Base-by-base conservation (phyloP, 2,888 invertebrate species). In the Asteroscopus sphinx region DNA sequence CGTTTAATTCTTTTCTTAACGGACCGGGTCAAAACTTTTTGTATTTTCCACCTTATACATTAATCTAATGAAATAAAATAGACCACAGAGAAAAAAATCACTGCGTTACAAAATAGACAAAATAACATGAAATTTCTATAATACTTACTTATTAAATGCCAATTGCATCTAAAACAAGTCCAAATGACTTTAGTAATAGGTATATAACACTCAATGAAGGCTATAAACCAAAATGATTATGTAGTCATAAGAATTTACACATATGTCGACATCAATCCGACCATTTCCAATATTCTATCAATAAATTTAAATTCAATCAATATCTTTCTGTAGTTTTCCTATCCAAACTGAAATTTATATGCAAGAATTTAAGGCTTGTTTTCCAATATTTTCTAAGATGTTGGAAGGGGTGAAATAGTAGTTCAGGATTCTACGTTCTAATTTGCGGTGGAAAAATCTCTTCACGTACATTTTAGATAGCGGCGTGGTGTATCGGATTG, bases 291-390 rank as follows among this genome's bases (percentile, higher is more conserved):
- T 28, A 16, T 42, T 12, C 42, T 35, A 58, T 60, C 40, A 60
- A 53, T 64, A 65, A 59, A 61, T 61, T 60, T 49, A 60, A 64
- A 49, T 51, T 61, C 44, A 58, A 68, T 71, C 46, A 64, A 46
- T 32, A 44, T 16, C 12, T 49, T 28, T 11, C 11, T 26, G 12
- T n/a, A 9, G 16, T 9, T 28, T 12, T 1, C 9, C 8, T 7
- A 36, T 16, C 32, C 12, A 42, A 63, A 48, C 16, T 59, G 33
- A 36, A 37, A 16, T 42, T 42, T 70, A 54, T 12, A 0, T 0
- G 0, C 1, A 8, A 39, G 17, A 13, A 3, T 11, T 39, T 56
- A 63, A 44, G 52, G 33, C 44, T 28, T 30, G 15, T 13, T 28
- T 42, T 59, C 7, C 30, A 15, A 5, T 32, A 33, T 26, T 49